Evolutionary conservation across 2,888 invertebrate species (phyloP).

Genomic region (Eristalis pertinax): DNA sequence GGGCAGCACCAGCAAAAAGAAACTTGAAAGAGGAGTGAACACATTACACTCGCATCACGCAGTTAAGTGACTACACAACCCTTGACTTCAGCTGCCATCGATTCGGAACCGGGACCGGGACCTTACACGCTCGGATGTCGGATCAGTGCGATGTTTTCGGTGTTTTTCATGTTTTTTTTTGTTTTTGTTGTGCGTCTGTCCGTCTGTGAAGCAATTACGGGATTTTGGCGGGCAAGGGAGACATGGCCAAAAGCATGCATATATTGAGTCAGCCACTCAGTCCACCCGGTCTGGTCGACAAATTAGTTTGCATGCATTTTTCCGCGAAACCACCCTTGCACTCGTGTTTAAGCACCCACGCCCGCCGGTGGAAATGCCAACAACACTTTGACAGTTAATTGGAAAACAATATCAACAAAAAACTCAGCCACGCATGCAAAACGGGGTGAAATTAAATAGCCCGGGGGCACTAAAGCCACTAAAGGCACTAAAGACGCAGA

Average conservation of each 20-base stretch:
- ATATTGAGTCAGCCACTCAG: slow-evolving; percentile 15
- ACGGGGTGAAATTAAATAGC: slow-evolving; percentile 51
- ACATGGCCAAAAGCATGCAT: slow-evolving; percentile 27
- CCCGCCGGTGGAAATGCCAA: slow-evolving; percentile 27
- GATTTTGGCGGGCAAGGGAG: slow-evolving; percentile 2
- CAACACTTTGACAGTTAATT: slow-evolving; percentile 67
- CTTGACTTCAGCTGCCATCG: slow-evolving; percentile 22
- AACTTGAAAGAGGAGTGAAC: slow-evolving; percentile 54
- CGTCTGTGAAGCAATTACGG: slow-evolving; percentile 54
- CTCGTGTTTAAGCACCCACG: neutral
- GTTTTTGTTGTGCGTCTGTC: slow-evolving; percentile 7
- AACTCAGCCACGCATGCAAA: slow-evolving; percentile 32
- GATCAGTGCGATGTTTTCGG: neutral
- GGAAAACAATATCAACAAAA: slow-evolving; percentile 69
- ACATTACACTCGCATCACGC: slow-evolving; percentile 68
- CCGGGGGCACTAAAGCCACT: neutral
- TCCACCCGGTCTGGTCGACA: slow-evolving; percentile 8
- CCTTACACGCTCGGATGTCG: neutral
- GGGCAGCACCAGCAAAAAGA: slow-evolving; percentile 9
- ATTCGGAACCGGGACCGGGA: neutral
- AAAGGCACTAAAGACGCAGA: slow-evolving; percentile 41
- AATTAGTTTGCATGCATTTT: slow-evolving; percentile 65
- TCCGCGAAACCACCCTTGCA: slow-evolving; percentile 23
- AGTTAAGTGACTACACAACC: slow-evolving; percentile 61
- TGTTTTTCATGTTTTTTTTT: neutral